These are phyloP conservation scores for Magallana gigas DNA, from an alignment of 1,140 invertebrate species.

Conservation along the genomic window DNA sequence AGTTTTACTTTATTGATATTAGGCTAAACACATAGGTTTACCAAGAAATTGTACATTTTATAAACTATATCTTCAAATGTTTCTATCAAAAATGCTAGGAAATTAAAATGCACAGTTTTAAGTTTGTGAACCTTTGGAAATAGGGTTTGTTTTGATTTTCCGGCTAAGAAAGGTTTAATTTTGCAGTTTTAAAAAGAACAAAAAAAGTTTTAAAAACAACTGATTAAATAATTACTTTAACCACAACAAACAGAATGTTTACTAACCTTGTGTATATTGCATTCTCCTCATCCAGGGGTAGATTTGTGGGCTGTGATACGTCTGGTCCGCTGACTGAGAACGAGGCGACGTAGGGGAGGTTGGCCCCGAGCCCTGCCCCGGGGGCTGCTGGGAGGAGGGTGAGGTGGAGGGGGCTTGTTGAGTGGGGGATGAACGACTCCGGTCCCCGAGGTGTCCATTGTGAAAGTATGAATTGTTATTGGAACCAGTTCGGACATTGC, in stretches of 20 bases:
- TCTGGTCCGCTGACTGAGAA: constrained; percentile 56
- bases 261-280: constrained; percentile 76
- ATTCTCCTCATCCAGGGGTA: constrained; percentile 77
- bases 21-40: too few relatives aligned
- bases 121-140: too few relatives aligned
- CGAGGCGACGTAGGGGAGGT: constrained; percentile 57
- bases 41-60: too few relatives aligned
- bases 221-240: too few relatives aligned
- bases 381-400: constrained; percentile 59
- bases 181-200: too few relatives aligned
- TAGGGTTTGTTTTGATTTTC: too few relatives aligned
- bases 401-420: constrained; percentile 64
- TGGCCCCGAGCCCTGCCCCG: constrained; percentile 43
- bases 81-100: too few relatives aligned
- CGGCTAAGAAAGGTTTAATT: too few relatives aligned
- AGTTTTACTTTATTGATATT: too few relatives aligned
- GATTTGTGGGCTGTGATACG: constrained; percentile 71
- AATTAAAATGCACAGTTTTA: too few relatives aligned
- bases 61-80: too few relatives aligned
- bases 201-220: too few relatives aligned
- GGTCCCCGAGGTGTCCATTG: constrained; percentile 64
- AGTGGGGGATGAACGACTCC: constrained; percentile 64
- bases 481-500: constrained; percentile 64
- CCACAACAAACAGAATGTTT: not conserved
- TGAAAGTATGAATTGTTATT: constrained; percentile 66